phyloP scores from a whole-genome alignment of 2,797 vertebrate species.

The Poecile montanus region DNA sequence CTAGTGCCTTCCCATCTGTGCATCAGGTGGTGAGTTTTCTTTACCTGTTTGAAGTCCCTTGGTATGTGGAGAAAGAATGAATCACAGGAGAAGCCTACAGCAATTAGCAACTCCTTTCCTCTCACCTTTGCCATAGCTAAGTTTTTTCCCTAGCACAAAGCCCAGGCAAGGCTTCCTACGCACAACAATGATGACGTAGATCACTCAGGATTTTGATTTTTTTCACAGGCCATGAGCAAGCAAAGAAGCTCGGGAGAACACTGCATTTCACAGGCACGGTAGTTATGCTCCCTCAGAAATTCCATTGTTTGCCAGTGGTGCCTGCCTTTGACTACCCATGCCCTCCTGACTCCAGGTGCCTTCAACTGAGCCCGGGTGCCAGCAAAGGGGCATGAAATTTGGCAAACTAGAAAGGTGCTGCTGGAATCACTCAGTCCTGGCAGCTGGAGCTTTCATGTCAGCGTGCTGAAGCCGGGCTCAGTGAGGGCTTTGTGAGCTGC shows the following conservation, averaged over 20 bases:
- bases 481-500: background rate
- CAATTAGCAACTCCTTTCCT: conserved; percentile 60
- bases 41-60: conserved; percentile 21
- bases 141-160: conserved; percentile 59
- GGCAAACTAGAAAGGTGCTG: background rate
- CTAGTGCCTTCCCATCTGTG: background rate
- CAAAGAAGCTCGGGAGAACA: conserved; percentile 10
- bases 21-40: conserved; percentile 11
- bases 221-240: conserved; percentile 9
- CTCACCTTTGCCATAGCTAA: conserved; percentile 52
- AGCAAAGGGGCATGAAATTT: background rate
- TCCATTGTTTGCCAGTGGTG: conserved; percentile 21
- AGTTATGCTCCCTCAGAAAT: conserved; percentile 30
- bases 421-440: background rate
- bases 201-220: background rate
- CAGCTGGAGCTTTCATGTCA: background rate
- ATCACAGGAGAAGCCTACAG: conserved; percentile 49
- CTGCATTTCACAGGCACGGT: background rate
- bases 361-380: background rate
- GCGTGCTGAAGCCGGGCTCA: accelerated
- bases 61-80: conserved; percentile 43
- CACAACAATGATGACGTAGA: background rate
- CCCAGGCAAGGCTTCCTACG: conserved; percentile 39
- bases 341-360: background rate
- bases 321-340: background rate